Evolutionary conservation across 2,797 vertebrate genomes (phyloP).

Genomic region (Thripadectes ignobilis): DNA sequence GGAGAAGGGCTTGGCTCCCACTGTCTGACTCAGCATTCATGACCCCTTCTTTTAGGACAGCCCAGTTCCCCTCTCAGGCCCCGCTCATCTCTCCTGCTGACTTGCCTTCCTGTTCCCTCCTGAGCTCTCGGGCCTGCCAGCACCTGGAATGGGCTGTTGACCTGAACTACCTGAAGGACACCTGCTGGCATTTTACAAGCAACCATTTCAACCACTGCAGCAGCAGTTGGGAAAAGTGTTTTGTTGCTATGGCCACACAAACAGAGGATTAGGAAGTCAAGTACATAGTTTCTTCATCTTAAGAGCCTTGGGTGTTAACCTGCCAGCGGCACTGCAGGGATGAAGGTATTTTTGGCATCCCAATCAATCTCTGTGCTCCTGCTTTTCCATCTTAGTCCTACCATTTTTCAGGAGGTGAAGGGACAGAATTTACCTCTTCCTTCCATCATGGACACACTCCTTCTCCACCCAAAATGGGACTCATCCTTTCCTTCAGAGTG

Average conservation of each 20-base stretch:
- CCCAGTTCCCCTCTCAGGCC: neutral
- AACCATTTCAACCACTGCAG: constrained; percentile 38
- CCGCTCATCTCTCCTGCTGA: neutral
- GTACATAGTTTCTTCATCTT: constrained; percentile 33
- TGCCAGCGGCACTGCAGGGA: neutral
- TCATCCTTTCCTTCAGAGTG: neutral
- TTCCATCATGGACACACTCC: neutral
- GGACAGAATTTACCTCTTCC: neutral
- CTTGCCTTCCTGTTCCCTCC: neutral
- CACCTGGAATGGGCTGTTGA: neutral
- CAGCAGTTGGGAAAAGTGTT: constrained; percentile 35
- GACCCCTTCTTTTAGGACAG: neutral
- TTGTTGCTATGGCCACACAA: constrained; percentile 69
- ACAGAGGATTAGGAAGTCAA: constrained; percentile 44
- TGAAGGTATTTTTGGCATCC: constrained; percentile 21
- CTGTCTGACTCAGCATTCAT: neutral
- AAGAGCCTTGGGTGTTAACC: constrained; percentile 6
- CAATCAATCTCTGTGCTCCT: neutral
- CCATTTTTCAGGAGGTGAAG: neutral
- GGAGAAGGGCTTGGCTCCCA: neutral
- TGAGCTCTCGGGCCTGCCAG: neutral
- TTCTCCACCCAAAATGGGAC: neutral
- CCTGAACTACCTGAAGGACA: neutral
- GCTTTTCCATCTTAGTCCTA: neutral
- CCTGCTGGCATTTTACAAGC: constrained; percentile 25